Evolutionary conservation across 2,888 invertebrate species (phyloP), one percentile per base, ranked within the genome.

Genomic region (Ophion ventricosus): DNA sequence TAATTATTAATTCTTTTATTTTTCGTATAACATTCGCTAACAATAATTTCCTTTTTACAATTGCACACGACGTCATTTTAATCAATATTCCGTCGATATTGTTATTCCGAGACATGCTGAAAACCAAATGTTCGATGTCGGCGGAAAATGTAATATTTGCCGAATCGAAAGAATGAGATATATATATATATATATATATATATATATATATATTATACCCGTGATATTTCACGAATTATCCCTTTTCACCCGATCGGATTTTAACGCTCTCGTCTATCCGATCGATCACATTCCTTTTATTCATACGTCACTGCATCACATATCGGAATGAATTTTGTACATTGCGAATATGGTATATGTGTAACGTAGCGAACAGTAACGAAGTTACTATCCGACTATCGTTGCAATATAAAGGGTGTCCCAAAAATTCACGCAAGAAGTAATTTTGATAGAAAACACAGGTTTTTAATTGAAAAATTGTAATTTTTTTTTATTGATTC

Each of bases 261-360:
- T 35, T 35, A 35, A 35, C 35, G 35, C 35, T 64, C 35, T 64
- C 35, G 17, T 49, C 49, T 69, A 43, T 77, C 5, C 40, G 26
- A 8, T 35, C 57, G 23, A 57, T 40, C 8, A 8, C 40, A 61
- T 78, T 80, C 26, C 66, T 75, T 57, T 64, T 61, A 67, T 76
- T 69, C 81, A 70, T 84, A 73, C 29, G 56, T 83, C 83, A 77
- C 73, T 63, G 74, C 78, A 79, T 85, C 85, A 80, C 85, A 70
- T 80, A 72, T 83, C 77, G 83, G 83, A 85, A 85, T 85, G 83
- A 78, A 56, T 75, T 83, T 80, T 83, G 63, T 25, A 43, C 73
- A 67, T 43, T 80, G 74, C 84, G 74, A 84, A 81, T 81, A 84
- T 78, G 63, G 76, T 83, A 63, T 67, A 76, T 72, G 59, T 64